Base-by-base conservation (phyloP, 2,797 vertebrate genomes). In the Enoplosus armatus region DNA sequence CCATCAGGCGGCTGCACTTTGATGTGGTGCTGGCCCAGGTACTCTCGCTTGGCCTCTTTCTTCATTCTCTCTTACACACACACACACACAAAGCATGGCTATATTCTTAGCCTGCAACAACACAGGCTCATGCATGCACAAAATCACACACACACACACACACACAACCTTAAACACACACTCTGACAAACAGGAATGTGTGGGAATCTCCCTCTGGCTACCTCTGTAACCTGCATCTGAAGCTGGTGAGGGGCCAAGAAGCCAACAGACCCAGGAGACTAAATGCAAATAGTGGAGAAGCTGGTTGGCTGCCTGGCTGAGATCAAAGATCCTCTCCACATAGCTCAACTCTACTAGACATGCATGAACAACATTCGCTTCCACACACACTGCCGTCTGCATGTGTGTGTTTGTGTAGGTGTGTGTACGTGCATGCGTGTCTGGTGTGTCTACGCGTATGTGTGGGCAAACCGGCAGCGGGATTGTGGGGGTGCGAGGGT, bases 171-270 rank as follows among this genome's bases (percentile, higher is more conserved):
- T 69, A 59, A 75, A 62, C 79, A 80, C 82, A 68, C 85, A 72
- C 65, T 55, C 88, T 66, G 75, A 41, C 62, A 83, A 81, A 75
- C 74, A 91, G 92, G 90, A 94, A 93, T 93, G 93, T 92, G 92
- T 93, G 92, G 91, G 92, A 93, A 92, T 93, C 89, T 91, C 91
- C 91, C 91, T 90, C 90, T 89, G 90, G 91, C 93, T 92, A 92
- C 92, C 89, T 92, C 88, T 90, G 88, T 89, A 93, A 94, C 90
- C 92, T 93, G 91, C 88, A 89, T 92, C 89, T 90, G 85, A 89
- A 88, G 87, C 86, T 92, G 87, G 84, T 92, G 83, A 92, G 87
- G 86, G 90, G 92, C 92, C 91, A 91, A 93, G 88, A 84, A 90
- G 88, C 86, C 92, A 92, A 87, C 84, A 85, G 90, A 92, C 91